A percentile compares a stretch with the other conserved stretches of the same genome.
These are phyloP conservation scores for Dryadula phaetusa DNA, from an alignment of 2,888 invertebrate species.

Conservation along the genomic window DNA sequence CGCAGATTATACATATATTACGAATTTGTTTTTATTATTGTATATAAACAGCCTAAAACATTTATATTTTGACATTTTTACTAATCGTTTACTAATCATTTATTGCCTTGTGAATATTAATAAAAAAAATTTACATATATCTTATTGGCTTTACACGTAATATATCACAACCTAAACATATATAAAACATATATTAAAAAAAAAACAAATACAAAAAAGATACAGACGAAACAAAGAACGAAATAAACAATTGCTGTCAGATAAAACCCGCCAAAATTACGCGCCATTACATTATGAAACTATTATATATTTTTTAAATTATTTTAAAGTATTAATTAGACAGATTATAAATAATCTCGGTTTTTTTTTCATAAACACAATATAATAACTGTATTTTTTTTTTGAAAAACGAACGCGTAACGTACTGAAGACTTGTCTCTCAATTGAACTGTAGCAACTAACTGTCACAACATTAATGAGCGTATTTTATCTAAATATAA, in stretches of 20 bases:
- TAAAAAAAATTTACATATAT: too few relatives aligned
- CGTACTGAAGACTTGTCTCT: conserved; percentile 28
- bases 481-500: conserved; percentile 28
- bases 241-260: not conserved
- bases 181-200: too few relatives aligned
- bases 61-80: not conserved
- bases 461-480: conserved; percentile 25
- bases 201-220: not conserved
- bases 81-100: too few relatives aligned
- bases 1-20: conserved; percentile 47
- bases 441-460: conserved; percentile 36
- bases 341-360: too few relatives aligned
- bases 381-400: conserved; percentile 18
- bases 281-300: not conserved
- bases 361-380: too few relatives aligned
- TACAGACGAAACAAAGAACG: conserved; percentile 28
- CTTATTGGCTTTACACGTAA: not conserved
- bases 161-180: not conserved
- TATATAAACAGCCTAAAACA: conserved; percentile 1
- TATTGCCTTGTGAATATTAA: too few relatives aligned
- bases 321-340: too few relatives aligned
- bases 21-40: conserved; percentile 17
- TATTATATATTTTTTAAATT: too few relatives aligned
- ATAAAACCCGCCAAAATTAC: conserved; percentile 3
- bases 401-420: conserved; percentile 15